Evolutionary conservation across 2,113 vertebrate genomes (phyloP), one percentile per base, ranked within the genome.

Genomic region (Phrynosoma platyrhinos): DNA sequence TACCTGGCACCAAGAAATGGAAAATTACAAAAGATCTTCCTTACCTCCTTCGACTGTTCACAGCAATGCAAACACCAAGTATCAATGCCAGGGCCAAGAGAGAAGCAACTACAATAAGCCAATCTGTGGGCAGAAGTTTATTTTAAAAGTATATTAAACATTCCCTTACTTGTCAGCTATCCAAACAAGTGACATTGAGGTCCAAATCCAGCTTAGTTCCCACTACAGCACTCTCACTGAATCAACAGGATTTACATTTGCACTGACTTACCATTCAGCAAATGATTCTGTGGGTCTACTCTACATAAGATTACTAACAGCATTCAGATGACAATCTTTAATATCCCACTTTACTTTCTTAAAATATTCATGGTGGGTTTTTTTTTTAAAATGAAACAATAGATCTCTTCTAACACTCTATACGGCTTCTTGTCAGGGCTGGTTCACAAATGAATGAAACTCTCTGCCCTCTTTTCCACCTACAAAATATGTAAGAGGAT

Each of bases 21-120:
- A 86, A 82, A 58, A 36, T 6, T 83, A 76, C 0, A 6, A 47
- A 88, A 20, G 2, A 2, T 1, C 2, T 76, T 7, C 47, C 93
- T 94, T 96, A 96, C 96, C 95, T 92, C 23, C 93, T 95, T 36
- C 91, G 89, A 4, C 91, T 92, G 88, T 94, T 95, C 0, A 96
- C 94, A 42, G 95, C 95, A 23, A 96, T 83, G 90, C 95, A 96
- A 62, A 96, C 94, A 0, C 84, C 95, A 0, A 96, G 91, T 79
- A 96, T 84, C 95, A 96, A 1, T 0, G 69, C 92, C 0, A 96
- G 92, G 0, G 92, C 95, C 92, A 96, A 80, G 0, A 96, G 92
- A 8, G 94, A 90, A 0, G 47, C 94, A 0, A 96, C 89, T 0
- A 96, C 55, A 40, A 96, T 96, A 83, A 96, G 84, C 96, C 96